Base-by-base conservation (phyloP, 2,113 vertebrate genomes). In the Datnioides undecimradiatus region DNA sequence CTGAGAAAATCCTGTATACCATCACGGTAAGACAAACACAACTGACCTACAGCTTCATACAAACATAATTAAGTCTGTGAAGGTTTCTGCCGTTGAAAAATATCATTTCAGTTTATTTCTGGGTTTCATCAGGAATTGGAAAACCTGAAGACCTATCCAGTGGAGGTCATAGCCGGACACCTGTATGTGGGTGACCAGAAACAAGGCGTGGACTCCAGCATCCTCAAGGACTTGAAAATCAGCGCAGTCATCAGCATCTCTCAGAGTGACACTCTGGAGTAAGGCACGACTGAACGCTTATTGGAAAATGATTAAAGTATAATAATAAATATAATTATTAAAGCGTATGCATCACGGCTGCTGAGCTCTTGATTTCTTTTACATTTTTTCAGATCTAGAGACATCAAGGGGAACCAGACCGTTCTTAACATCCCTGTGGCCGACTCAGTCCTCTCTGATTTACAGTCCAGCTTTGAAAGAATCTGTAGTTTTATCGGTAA, bases 401-500 rank as follows among this genome's bases (percentile, higher is more conserved):
- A 79, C 41, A 45, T 60, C 14, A 75, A 73, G 11, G 48, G 23
- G 34, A 80, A 64, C 55, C 80, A 73, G 71, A 19, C 23, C 38
- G 33, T 91, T 25, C 75, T 93, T 5, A 91, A 96, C 29, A 13
- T 97, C 79, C 21, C 89, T 54, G 86, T 94, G 38, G 87, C 93
- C 23, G 96, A 97, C 79, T 90, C 93, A 0, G 55, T 65, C 0
- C 66, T 55, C 34, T 90, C 92, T 48, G 83, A 94, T 71, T 87
- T 97, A 9, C 88, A 76, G 4, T 83, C 93, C 27, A 91, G 62
- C 41, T 94, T 98, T 31, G 51, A 92, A 49, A 85, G 57, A 19
- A 84, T 95, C 40, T 96, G 93, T 78, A 86, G 85, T 74, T 97
- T 97, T 78, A 95, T 97, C 19, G 95, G 97, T 97, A 91, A 95